Evolutionary conservation across 2,113 vertebrate genomes (phyloP).

Genomic region (Dunckerocampus dactyliophorus): DNA sequence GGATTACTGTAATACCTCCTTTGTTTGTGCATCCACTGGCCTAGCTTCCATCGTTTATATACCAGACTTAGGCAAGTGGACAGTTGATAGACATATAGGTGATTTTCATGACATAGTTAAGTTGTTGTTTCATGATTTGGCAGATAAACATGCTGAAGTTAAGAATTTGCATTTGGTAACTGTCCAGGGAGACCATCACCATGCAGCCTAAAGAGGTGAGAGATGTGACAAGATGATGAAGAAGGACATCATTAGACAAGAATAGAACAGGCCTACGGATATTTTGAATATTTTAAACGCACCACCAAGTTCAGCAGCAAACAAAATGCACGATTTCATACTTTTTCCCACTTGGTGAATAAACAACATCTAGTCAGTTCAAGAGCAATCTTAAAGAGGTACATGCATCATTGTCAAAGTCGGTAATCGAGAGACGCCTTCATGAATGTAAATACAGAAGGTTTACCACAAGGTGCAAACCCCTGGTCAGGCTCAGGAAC

Average conservation of each 20-base stretch:
- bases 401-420: conserved; percentile 6
- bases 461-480: not conserved
- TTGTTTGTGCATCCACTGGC: too few relatives aligned
- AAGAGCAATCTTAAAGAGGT: not conserved
- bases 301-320: not conserved
- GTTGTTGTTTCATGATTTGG: not conserved
- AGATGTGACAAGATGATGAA: not conserved
- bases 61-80: not conserved
- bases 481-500: not conserved
- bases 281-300: too few relatives aligned
- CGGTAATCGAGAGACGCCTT: conserved; percentile 1
- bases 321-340: conserved; percentile 6
- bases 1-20: too few relatives aligned
- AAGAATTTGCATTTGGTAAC: not conserved
- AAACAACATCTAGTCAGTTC: conserved; percentile 1
- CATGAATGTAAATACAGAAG: conserved; percentile 8
- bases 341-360: not conserved
- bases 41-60: too few relatives aligned
- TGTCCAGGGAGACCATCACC: not conserved
- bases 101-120: not conserved
- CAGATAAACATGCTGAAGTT: not conserved
- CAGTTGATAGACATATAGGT: not conserved
- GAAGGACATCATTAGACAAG: not conserved
- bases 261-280: not conserved
- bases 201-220: not conserved